Base-by-base conservation (phyloP, 2,888 invertebrate genomes). In the Polymixis flavicincta region DNA sequence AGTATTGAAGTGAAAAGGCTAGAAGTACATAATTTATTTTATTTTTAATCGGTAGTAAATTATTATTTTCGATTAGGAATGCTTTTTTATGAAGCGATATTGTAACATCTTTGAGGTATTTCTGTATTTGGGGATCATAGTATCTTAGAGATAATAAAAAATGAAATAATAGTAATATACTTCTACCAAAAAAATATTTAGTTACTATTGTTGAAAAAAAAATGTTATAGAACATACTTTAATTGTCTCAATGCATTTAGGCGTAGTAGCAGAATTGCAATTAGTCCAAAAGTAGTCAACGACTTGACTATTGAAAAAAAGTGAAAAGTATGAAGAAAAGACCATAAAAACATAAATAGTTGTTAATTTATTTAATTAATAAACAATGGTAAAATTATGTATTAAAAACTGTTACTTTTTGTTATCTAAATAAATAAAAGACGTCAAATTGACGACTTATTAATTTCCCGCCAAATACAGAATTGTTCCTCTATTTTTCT, bases 401-500 rank as follows among this genome's bases (percentile, higher is more conserved):
- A 64, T 45, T 45, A 54, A 37, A 11, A 11, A 37, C 48, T 45
- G 13, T 60, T 68, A 0, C 32, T 55, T 55, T 78, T 28, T 8
- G 6, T n/a, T 48, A 19, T 69, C 1, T 8, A 48, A n/a, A 25
- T 55, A 57, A 59, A 42, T 7, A 17, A 67, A 59, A 37, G 11
- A 22, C 14, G 61, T 72, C 55, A 25, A 25, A 17, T 57, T 32
- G 57, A 64, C 76, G 13, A 85, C 7, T 83, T 69, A 76, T 77
- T 82, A 52, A 73, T 86, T 89, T 86, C 79, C 85, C 87, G 85
- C 90, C 90, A 89, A 89, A 87, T 89, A 78, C 84, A 82, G 79
- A 85, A 79, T 69, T 71, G 52, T 69, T 66, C 66, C 71, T 75
- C 54, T 76, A 64, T 78, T 55, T 70, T 74, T 68, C 64, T 59